Evolutionary conservation across 2,797 vertebrate genomes (phyloP), one percentile per base, ranked within the genome.

Genomic region (Megaceryle alcyon): DNA sequence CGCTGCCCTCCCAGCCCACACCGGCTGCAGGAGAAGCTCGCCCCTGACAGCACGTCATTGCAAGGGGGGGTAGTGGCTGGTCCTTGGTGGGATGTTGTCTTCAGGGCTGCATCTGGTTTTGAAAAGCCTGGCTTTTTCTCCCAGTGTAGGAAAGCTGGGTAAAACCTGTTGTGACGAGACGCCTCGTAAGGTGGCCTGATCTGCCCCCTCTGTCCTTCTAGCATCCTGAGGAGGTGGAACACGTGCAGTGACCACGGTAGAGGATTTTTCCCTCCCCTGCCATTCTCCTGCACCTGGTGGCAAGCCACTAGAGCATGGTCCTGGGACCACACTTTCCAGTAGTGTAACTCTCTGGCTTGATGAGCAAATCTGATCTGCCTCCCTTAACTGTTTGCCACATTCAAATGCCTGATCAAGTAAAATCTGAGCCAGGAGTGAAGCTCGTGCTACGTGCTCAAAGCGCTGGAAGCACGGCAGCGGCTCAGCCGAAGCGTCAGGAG

Each of bases 1-100:
- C 0, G 0, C 80, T 72, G 44, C 19, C 69, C 44, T 46, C 65
- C 39, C 51, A 28, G 63, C 44, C 81, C 7, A 7, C 29, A 1
- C 33, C 5, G 10, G 26, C 64, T 23, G 48, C 0, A 1, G 46
- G 46, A 68, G 83, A 4, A 41, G 86, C 79, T 37, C 33, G 3
- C 54, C 29, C 21, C 2, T 4, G 53, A 14, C 51, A 53, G 28
- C 1, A 1, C 1, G 1, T 31, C 1, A 0, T 18, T 35, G 4
- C 2, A 12, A 66, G 37, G 53, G 46, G 19, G 44, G 69, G 31
- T 33, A 3, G 2, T 33, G 41, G 19, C 63, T 69, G 63, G 10
- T 59, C 1, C 1, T 0, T 19, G 53, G 41, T 28, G 75, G 65
- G 10, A 41, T 3, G 3, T 17, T 0, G 0, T 10, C 19, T 76